These are phyloP conservation scores for Drosophila erecta DNA, from an alignment of 1,140 invertebrate genomes.

Conservation along the genomic window DNA sequence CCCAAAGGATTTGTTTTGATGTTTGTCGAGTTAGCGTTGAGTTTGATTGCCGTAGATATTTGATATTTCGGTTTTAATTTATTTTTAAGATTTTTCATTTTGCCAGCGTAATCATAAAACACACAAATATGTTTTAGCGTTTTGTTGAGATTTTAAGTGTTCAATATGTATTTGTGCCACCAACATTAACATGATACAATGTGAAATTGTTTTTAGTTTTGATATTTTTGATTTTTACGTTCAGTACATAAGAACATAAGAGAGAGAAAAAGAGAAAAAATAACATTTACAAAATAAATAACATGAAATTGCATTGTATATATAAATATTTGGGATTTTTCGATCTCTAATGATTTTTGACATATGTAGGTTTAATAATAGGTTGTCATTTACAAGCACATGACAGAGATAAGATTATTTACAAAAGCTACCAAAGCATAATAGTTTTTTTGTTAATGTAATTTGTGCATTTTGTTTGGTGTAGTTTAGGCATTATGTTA, in stretches of 20 bases:
- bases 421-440: slow-evolving; percentile 33
- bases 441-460: slow-evolving; percentile 7
- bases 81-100: slow-evolving; percentile 14
- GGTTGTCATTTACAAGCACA: slow-evolving; percentile 14
- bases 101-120: slow-evolving; percentile 45
- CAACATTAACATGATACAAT: slow-evolving; percentile 77
- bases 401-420: slow-evolving; percentile 17
- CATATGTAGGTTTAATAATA: slow-evolving; percentile 3
- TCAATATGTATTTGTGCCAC: slow-evolving; percentile 75
- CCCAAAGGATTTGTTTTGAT: slow-evolving; percentile 43
- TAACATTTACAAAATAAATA: slow-evolving; percentile 84
- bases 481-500: neutral
- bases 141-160: slow-evolving; percentile 42
- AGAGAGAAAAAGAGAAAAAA: slow-evolving; percentile 83
- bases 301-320: slow-evolving; percentile 51
- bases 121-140: slow-evolving; percentile 49
- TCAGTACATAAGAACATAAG: slow-evolving; percentile 75
- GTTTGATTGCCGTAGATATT: slow-evolving; percentile 31
- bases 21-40: slow-evolving; percentile 43
- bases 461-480: slow-evolving; percentile 7
- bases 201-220: slow-evolving; percentile 57
- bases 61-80: slow-evolving; percentile 28
- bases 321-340: slow-evolving; percentile 26
- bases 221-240: slow-evolving; percentile 62
- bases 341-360: slow-evolving; percentile 14